phyloP scores from a whole-genome alignment of 1,140 invertebrate species.

The Antheraea mylitta region DNA sequence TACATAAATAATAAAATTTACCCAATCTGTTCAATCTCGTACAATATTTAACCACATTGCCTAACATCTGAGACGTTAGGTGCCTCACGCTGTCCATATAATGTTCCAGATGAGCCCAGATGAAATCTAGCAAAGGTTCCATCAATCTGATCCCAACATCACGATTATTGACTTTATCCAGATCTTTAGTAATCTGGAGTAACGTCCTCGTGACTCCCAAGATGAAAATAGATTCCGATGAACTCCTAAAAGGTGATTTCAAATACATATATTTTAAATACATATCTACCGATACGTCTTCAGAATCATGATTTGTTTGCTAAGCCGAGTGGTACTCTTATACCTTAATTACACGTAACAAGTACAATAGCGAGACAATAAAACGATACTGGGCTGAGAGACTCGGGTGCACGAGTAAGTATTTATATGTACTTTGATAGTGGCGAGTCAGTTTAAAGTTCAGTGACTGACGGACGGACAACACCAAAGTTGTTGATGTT shows the following conservation, averaged over 20 bases:
- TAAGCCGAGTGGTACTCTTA: too few relatives aligned
- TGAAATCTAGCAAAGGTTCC: conserved; percentile 49
- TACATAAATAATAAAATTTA: conserved; percentile 19
- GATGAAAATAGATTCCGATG: conserved; percentile 56
- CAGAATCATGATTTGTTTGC: too few relatives aligned
- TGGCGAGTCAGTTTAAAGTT: too few relatives aligned
- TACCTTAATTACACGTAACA: too few relatives aligned
- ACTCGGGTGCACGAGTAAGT: too few relatives aligned
- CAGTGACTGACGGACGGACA: too few relatives aligned
- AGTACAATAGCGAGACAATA: too few relatives aligned
- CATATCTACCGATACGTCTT: too few relatives aligned
- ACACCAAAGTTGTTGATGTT: too few relatives aligned
- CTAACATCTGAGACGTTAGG: conserved; percentile 64
- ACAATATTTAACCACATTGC: conserved; percentile 62
- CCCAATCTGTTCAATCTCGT: conserved; percentile 42
- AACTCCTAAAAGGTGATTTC: conserved; percentile 55
- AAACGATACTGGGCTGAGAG: too few relatives aligned
- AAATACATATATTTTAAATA: too few relatives aligned
- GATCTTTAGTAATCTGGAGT: conserved; percentile 45
- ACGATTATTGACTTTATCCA: conserved; percentile 28
- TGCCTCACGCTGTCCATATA: conserved; percentile 81
- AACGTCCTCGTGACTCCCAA: conserved; percentile 56
- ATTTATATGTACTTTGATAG: too few relatives aligned
- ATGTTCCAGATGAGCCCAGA: conserved; percentile 77
- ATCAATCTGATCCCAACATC: conserved; percentile 29